Conservation (phyloP, 2,888 invertebrate genomes). For the Drosophila kanekoi region DNA sequence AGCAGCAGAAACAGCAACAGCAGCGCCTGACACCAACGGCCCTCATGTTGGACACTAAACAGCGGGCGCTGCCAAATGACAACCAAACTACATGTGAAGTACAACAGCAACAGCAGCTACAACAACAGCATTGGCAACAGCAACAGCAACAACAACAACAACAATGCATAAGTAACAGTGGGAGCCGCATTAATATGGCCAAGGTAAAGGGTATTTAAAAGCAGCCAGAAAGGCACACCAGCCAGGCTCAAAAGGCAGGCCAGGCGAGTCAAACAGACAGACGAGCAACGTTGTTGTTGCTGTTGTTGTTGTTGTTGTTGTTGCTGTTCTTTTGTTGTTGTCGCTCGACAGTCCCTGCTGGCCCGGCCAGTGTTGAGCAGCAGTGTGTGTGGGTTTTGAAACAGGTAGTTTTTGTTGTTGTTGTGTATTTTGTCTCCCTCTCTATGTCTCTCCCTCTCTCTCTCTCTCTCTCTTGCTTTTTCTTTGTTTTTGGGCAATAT, state of each 20-base stretch:
- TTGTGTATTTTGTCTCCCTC: constrained; percentile 10
- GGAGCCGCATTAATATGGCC: constrained; percentile 81
- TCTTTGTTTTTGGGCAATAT: constrained; percentile 73
- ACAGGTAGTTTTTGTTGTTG: constrained; percentile 65
- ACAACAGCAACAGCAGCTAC: constrained; percentile 72
- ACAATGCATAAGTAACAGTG: constrained; percentile 63
- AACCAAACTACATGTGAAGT: constrained; percentile 78
- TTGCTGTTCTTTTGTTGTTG: constrained; percentile 31
- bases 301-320: constrained; percentile 30
- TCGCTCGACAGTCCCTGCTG: constrained; percentile 32
- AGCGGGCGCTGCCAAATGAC: constrained; percentile 83
- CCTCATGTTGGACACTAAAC: constrained; percentile 81
- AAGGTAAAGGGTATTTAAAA: constrained; percentile 80
- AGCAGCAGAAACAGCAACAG: constrained; percentile 41
- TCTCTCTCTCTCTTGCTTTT: not conserved
- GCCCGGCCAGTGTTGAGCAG: constrained; percentile 13
- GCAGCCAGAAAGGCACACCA: constrained; percentile 62
- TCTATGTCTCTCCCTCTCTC: too few relatives aligned
- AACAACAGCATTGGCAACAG: constrained; percentile 34
- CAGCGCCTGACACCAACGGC: constrained; percentile 76
- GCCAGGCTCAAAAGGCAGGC: constrained; percentile 31
- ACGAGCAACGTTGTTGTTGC: constrained; percentile 45
- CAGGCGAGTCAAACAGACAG: constrained; percentile 58
- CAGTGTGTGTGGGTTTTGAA: constrained; percentile 75
- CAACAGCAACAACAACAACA: constrained; percentile 36